Evolutionary conservation across 2,888 invertebrate species (phyloP), one percentile per base, ranked within the genome.

Genomic region (Chalcosyrphus nemorum): DNA sequence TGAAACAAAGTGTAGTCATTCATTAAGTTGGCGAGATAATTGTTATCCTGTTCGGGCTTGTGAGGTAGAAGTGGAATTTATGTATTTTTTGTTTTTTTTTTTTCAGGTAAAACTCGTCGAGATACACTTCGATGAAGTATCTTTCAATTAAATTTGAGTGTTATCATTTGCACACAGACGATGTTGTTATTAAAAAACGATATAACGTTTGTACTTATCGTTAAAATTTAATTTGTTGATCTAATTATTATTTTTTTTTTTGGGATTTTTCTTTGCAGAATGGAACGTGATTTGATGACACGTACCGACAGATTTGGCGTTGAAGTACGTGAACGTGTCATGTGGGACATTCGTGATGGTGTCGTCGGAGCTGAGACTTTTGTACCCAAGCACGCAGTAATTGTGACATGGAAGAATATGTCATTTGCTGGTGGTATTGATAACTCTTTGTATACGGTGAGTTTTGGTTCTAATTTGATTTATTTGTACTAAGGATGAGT

Each of bases 331-430:
- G 97, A 97, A 90, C 93, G 97, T 63, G 88, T 97, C 1, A 96
- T 94, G 88, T 97, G 97, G 97, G 97, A 98, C 89, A 95, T 98
- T 76, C 94, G 97, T 52, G 94, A 96, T 87, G 97, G 97, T 7
- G 97, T 98, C 19, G 96, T 97, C 24, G 98, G 99, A 0, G 95
- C 98, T 0, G 96, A 97, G 47, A 95, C 95, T 1, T 99, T 99
- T 92, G 93, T 95, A 86, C 98, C 99, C 0, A 97, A 98, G 89
- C 98, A 98, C 89, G 97, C 95, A 2, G 92, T 97, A 76, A 96
- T 98, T 81, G 94, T 97, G 70, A 99, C 99, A 0, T 99, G 99
- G 99, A 97, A 97, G 91, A 98, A 99, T 91, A 95, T 98, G 92
- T 96, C 97, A 0, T 98, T 98, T 90, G 94, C 96, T 89, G 97